Conservation (phyloP, 2,113 vertebrate genomes). For the Chitala chitala region DNA sequence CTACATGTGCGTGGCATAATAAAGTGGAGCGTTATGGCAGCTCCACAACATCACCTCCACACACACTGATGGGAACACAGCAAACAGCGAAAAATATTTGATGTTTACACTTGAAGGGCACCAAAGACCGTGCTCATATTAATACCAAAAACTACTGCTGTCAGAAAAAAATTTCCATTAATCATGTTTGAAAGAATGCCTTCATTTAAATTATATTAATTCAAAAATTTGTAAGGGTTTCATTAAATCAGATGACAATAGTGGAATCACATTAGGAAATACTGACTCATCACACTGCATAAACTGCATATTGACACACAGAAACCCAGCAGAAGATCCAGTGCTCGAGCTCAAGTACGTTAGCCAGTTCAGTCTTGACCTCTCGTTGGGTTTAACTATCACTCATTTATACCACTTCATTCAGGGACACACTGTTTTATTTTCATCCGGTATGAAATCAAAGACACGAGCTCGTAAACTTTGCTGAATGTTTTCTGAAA, state of each 20-base stretch:
- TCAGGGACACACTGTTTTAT: neutral
- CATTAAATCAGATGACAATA: constrained; percentile 13
- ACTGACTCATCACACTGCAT: neutral
- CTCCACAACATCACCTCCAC: neutral
- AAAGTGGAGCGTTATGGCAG: no score
- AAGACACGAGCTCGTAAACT: no score
- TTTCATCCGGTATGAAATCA: no score
- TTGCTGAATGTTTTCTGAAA: no score
- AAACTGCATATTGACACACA: neutral
- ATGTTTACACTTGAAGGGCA: neutral
- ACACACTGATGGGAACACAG: neutral
- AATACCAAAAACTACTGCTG: neutral
- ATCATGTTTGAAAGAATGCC: neutral
- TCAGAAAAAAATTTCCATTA: neutral
- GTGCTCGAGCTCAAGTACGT: neutral
- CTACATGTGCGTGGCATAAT: no score
- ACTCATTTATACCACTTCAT: neutral
- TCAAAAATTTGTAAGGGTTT: neutral
- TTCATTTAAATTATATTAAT: neutral
- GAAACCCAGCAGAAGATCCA: neutral
- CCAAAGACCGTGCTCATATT: neutral
- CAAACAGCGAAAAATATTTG: constrained; percentile 2
- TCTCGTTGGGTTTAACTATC: neutral
- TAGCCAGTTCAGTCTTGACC: neutral
- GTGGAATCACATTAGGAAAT: neutral